These are phyloP conservation scores for Oncorhynchus masou DNA, from an alignment of 2,113 vertebrate genomes.

Conservation along the genomic window DNA sequence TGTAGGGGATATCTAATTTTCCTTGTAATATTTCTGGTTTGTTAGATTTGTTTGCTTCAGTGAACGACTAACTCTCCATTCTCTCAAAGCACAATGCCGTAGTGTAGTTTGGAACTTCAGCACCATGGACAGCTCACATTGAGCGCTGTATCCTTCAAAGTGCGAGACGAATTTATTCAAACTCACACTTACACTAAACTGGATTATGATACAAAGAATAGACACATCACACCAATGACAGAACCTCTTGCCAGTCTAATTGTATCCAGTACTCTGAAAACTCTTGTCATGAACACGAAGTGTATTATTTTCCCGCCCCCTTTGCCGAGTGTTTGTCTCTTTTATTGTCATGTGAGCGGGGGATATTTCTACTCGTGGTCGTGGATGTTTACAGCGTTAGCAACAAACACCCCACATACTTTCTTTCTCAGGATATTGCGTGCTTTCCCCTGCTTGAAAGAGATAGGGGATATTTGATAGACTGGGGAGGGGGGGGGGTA, in stretches of 20 bases:
- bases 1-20: too few relatives aligned
- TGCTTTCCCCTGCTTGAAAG: neutral
- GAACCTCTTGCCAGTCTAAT: neutral
- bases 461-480: neutral
- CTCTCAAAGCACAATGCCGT: too few relatives aligned
- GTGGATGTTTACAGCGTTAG: neutral
- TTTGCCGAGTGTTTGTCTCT: neutral
- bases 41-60: too few relatives aligned
- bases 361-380: neutral
- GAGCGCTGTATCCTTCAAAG: neutral
- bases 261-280: conserved; percentile 3
- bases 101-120: neutral
- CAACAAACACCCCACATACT: neutral
- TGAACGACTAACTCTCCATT: too few relatives aligned
- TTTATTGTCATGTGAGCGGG: neutral
- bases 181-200: neutral
- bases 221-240: neutral
- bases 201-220: neutral
- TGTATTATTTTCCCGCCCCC: neutral
- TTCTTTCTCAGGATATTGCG: neutral
- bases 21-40: too few relatives aligned
- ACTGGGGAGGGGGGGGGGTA: neutral
- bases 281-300: neutral
- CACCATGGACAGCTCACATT: conserved; percentile 2
- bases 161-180: neutral